A percentile compares a stretch with the other conserved stretches of the same genome.
Evolutionary conservation across 1,140 invertebrate species (phyloP).

Genomic region (Brachionus manjavacas): DNA sequence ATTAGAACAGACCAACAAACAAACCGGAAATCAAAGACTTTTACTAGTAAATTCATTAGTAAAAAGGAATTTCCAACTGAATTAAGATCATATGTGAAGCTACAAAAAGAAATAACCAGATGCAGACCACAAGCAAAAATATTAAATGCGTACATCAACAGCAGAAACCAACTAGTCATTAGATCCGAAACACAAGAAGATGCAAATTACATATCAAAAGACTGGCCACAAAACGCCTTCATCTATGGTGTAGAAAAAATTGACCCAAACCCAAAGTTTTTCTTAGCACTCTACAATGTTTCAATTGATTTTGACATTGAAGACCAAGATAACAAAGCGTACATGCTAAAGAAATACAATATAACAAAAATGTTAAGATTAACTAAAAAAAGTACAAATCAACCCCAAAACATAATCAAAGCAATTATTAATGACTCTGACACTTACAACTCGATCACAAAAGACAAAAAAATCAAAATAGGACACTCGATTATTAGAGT

Average conservation of each 20-base stretch:
- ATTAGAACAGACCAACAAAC: no score
- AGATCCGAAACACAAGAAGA: not conserved
- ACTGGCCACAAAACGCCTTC: not conserved
- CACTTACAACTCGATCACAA: not conserved
- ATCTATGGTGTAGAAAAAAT: not conserved
- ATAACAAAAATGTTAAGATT: not conserved
- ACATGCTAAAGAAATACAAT: not conserved
- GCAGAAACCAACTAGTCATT: not conserved
- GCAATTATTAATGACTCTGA: not conserved
- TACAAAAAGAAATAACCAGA: not conserved
- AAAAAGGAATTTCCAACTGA: not conserved
- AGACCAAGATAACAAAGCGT: not conserved
- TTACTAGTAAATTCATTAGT: not conserved
- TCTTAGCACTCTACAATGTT: not conserved
- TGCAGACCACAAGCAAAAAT: not conserved
- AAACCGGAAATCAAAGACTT: not conserved
- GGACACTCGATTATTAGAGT: not conserved
- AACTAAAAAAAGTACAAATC: not conserved
- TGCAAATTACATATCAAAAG: not conserved
- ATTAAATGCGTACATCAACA: not conserved
- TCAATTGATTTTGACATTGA: not conserved
- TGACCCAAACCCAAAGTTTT: not conserved
- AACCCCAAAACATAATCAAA: not conserved
- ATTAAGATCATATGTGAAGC: not conserved
- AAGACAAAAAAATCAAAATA: not conserved